Conservation (phyloP, 2,888 invertebrate genomes). For the Augochlorella aurata region DNA sequence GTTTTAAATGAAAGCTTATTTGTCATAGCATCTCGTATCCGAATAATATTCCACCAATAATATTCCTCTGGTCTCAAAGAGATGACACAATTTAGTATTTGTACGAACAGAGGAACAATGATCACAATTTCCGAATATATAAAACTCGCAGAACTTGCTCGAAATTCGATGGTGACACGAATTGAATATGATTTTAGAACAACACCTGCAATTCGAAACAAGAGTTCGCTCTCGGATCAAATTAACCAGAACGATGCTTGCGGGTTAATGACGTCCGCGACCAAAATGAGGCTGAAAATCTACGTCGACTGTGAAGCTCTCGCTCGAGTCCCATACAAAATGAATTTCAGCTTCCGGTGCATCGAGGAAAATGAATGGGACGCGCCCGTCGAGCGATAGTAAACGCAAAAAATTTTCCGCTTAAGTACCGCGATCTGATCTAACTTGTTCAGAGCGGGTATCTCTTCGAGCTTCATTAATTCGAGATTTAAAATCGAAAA, state of each 20-base stretch:
- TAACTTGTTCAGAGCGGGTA: conserved; percentile 24
- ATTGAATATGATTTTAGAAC: not conserved
- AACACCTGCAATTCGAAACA: not conserved
- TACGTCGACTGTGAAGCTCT: not conserved
- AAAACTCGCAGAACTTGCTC: too few relatives aligned
- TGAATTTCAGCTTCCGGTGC: not conserved
- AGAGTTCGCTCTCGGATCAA: not conserved
- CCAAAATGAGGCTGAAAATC: not conserved
- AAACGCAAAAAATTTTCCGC: not conserved
- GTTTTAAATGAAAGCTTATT: too few relatives aligned
- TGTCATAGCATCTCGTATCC: too few relatives aligned
- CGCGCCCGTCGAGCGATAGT: not conserved
- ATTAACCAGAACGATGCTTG: not conserved
- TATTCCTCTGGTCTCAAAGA: too few relatives aligned
- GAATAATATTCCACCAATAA: too few relatives aligned
- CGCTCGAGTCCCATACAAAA: not conserved
- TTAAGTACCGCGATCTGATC: not conserved
- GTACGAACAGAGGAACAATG: too few relatives aligned
- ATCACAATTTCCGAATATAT: too few relatives aligned
- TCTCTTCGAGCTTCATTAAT: conserved; percentile 28
- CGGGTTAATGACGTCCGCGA: not conserved
- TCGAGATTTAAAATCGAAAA: conserved; percentile 38
- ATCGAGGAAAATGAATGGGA: not conserved
- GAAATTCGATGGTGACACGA: too few relatives aligned
- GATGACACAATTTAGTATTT: too few relatives aligned